phyloP scores from a whole-genome alignment of 2,113 vertebrate species.

The Muntiacus reevesi region DNA sequence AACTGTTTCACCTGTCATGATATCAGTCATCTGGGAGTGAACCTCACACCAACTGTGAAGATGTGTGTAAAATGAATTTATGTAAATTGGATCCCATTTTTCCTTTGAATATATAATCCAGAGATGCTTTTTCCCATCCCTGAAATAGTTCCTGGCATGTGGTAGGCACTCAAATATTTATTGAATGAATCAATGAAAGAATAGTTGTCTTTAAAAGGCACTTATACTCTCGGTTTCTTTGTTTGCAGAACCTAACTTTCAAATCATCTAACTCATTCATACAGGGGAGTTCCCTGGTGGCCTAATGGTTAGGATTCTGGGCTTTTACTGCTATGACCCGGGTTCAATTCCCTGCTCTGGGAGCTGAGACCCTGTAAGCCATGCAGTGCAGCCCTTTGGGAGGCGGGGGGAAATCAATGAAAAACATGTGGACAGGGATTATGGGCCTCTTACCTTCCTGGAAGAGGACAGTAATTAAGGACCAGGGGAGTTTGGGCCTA shows the following conservation, averaged over 20 bases:
- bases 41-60: background rate
- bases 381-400: background rate
- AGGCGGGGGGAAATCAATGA: background rate
- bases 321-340: background rate
- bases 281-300: background rate
- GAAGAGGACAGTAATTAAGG: background rate
- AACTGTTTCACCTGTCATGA: background rate
- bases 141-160: background rate
- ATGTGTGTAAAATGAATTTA: background rate
- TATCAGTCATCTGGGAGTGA: background rate
- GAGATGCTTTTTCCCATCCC: background rate
- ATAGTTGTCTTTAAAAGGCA: background rate
- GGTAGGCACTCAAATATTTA: conserved; percentile 15
- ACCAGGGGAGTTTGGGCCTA: background rate
- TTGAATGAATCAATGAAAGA: background rate
- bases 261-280: background rate
- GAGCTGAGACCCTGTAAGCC: background rate
- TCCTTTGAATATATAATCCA: background rate
- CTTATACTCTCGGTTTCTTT: background rate
- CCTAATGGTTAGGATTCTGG: background rate
- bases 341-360: background rate
- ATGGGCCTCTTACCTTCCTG: background rate
- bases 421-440: background rate
- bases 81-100: background rate
- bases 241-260: background rate